Base-by-base conservation (phyloP, 2,113 vertebrate species). In the Apodemus speciosus region DNA sequence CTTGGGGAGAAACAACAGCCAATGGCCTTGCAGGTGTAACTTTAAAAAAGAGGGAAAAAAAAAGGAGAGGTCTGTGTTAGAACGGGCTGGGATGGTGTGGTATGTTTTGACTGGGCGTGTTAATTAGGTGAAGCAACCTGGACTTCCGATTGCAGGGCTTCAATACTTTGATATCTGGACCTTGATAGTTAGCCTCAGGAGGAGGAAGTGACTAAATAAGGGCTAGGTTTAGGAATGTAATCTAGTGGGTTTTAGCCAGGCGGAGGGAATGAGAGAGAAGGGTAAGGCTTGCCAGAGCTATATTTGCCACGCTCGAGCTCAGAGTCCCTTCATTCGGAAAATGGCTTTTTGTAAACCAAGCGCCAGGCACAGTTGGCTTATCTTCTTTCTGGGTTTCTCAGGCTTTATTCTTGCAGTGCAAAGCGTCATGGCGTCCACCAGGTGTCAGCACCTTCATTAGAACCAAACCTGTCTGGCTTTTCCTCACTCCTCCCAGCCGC, bases 391-490 rank as follows among this genome's bases (percentile, higher is more conserved):
- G 66, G 18, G 30, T 58, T 43, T 21, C 9, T 30, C 38, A 40
- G 38, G 84, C 49, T 76, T 49, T 23, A 3, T 11, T 64, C 51
- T 68, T 21, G 53, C 43, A 3, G 2, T 95, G 95, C 79, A 81
- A 51, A 86, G 68, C 85, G 32, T 0, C 2, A 0, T 5, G 0
- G 8, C 2, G 0, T 11, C 96, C 98, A 77, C 2, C 11, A 93
- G 98, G 76, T 91, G 97, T 86, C 97, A 96, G 97, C 94, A 93
- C 85, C 64, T n/a, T 9, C 96, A n/a, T 92, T 85, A 58, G 18
- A 20, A 88, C 93, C 21, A 7, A n/a, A 15, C 7, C 0, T 3
- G 21, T 21, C 40, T n/a, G 15, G 21, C 20, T 23, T 18, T 18
- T 43, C 16, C 20, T 21, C 1, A 2, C 20, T 6, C 3, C 23